Conservation (phyloP, 2,888 invertebrate genomes). For the Stenchaetothrips biformis region DNA sequence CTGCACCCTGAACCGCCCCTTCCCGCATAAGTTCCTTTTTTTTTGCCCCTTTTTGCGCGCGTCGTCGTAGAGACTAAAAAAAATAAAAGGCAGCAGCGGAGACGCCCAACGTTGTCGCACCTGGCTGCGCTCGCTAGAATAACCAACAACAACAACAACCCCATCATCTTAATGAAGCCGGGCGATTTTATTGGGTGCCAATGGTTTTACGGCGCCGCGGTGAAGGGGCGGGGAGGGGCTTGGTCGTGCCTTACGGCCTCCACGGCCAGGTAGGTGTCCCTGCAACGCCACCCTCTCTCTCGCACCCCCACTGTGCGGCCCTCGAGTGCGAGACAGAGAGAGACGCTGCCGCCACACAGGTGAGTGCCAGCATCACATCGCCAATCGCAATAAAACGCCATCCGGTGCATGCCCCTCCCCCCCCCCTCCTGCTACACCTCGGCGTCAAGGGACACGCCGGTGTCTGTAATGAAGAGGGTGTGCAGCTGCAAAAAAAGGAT, state of each 20-base stretch:
- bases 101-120: too few relatives aligned
- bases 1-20: too few relatives aligned
- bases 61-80: not conserved
- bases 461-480: too few relatives aligned
- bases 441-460: too few relatives aligned
- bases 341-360: not conserved
- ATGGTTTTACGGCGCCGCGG: not conserved
- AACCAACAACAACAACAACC: too few relatives aligned
- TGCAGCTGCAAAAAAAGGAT: too few relatives aligned
- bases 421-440: too few relatives aligned
- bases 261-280: too few relatives aligned
- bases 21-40: not conserved
- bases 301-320: not conserved
- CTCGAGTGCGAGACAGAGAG: not conserved
- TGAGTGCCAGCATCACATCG: not conserved
- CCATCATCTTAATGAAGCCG: too few relatives aligned
- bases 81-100: not conserved
- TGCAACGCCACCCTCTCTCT: not conserved
- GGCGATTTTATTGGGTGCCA: not conserved
- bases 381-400: slow-evolving; percentile 7
- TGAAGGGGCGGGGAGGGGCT: not conserved
- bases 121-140: too few relatives aligned
- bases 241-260: too few relatives aligned
- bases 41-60: not conserved
- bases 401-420: not conserved